phyloP scores from a whole-genome alignment of 92 coral and sea anemone species.

The Diadumene lineata region DNA sequence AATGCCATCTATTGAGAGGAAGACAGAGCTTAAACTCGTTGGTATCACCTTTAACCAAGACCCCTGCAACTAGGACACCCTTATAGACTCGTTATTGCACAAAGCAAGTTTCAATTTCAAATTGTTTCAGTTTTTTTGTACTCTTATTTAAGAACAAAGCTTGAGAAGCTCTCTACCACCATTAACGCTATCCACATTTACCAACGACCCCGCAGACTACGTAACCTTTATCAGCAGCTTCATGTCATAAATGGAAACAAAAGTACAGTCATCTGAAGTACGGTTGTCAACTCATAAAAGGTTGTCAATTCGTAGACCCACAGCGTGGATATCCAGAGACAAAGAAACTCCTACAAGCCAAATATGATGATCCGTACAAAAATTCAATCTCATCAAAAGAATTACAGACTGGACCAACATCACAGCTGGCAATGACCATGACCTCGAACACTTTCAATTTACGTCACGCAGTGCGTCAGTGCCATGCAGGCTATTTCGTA shows the following conservation, averaged over 20 bases:
- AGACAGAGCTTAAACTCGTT: no score
- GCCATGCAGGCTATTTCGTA: constrained; percentile 33
- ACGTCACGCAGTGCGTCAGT: constrained; percentile 40
- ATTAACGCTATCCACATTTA: constrained; percentile 35
- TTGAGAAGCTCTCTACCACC: constrained; percentile 44
- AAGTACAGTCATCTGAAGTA: constrained; percentile 6
- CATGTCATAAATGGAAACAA: constrained; percentile 36
- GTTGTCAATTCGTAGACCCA: constrained; percentile 35
- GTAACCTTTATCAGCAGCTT: constrained; percentile 26
- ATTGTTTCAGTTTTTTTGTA: constrained; percentile 24
- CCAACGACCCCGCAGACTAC: constrained; percentile 51
- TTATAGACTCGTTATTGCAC: constrained; percentile 19
- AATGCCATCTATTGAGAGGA: no score
- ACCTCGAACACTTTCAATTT: constrained; percentile 39
- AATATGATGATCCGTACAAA: constrained; percentile 56
- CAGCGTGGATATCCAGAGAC: constrained; percentile 40
- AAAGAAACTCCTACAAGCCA: constrained; percentile 36
- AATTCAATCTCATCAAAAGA: constrained; percentile 42
- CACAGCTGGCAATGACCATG: constrained; percentile 20
- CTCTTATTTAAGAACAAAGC: no score
- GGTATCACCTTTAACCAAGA: no score
- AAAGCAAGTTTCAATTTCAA: constrained; percentile 37
- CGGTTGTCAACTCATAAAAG: constrained; percentile 45
- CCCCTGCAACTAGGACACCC: no score
- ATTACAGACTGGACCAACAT: constrained; percentile 28